A percentile compares a stretch with the other conserved stretches of the same genome.
These are phyloP conservation scores for Sminthurinus aureus DNA, from an alignment of 2,888 invertebrate species.

Conservation along the genomic window DNA sequence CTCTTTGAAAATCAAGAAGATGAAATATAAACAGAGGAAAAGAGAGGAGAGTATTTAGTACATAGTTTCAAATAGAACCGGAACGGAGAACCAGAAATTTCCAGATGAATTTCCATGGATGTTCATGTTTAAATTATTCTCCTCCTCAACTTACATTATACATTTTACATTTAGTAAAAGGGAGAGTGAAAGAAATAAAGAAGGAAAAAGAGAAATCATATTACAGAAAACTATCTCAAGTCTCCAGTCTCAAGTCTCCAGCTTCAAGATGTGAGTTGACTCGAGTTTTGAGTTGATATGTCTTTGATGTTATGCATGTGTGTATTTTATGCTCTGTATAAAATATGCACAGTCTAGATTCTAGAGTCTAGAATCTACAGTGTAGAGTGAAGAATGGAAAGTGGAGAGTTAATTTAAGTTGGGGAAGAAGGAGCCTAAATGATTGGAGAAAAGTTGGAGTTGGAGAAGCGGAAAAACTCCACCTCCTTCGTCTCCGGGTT, in stretches of 20 bases:
- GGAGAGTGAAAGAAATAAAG: neutral
- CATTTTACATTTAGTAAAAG: neutral
- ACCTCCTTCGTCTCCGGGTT: constrained; percentile 45
- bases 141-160: neutral
- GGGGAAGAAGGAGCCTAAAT: constrained; percentile 14
- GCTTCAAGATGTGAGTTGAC: too few relatives aligned
- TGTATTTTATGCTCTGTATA: neutral
- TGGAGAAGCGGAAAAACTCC: constrained; percentile 53
- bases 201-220: neutral
- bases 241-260: too few relatives aligned
- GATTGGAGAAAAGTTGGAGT: constrained; percentile 58
- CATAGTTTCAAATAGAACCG: too few relatives aligned
- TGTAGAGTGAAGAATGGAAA: neutral
- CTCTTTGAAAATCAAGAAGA: neutral
- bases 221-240: too few relatives aligned
- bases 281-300: too few relatives aligned
- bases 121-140: neutral
- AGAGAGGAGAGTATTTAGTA: neutral
- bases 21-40: neutral
- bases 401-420: constrained; percentile 19
- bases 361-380: too few relatives aligned
- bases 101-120: neutral
- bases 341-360: neutral
- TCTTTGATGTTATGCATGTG: too few relatives aligned
- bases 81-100: too few relatives aligned